Base-by-base conservation (phyloP, 2,113 vertebrate genomes). In the Promerops cafer region DNA sequence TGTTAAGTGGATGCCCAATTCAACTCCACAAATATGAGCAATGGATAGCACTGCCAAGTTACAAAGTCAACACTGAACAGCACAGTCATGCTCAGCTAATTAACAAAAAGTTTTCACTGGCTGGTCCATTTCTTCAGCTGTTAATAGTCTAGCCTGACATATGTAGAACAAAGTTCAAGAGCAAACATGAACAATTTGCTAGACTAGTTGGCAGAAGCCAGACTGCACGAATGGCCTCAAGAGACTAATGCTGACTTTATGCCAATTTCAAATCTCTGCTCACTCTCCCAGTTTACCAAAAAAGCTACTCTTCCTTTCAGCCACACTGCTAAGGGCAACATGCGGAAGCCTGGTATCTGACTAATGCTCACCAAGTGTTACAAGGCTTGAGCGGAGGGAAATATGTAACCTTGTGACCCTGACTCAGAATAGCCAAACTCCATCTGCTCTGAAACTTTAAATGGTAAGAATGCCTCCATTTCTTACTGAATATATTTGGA, bases 401-500 rank as follows among this genome's bases (percentile, higher is more conserved):
- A 96, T 76, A 75, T 42, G 90, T 94, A 96, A 93, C 95, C 94
- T 83, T 90, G 40, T 94, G 93, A 96, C 95, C 94, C 80, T 71
- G 65, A 80, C 92, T 94, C 64, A 94, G 76, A 96, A 93, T 54
- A 92, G 83, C 69, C 65, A 86, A 94, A 88, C 83, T 76, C 52
- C 72, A 88, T 89, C 81, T 75, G 87, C 71, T 86, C 83, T 92
- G 49, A 64, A 85, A 40, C 56, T 87, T 74, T 87, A 80, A 87
- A 76, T 39, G 60, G 68, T 52, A 89, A 88, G n/a, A 92, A 78
- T 0, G 8, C 16, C 59, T 80, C 42, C 1, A 3, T 60, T 89
- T 69, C 81, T 68, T 39, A 47, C 35, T 33, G 45, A 66, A 63
- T 50, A 44, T 53, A 22, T 87, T 69, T 76, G 66, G 68, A 93